Base-by-base conservation (phyloP, 2,113 vertebrate species). In the Gymnarchus niloticus region DNA sequence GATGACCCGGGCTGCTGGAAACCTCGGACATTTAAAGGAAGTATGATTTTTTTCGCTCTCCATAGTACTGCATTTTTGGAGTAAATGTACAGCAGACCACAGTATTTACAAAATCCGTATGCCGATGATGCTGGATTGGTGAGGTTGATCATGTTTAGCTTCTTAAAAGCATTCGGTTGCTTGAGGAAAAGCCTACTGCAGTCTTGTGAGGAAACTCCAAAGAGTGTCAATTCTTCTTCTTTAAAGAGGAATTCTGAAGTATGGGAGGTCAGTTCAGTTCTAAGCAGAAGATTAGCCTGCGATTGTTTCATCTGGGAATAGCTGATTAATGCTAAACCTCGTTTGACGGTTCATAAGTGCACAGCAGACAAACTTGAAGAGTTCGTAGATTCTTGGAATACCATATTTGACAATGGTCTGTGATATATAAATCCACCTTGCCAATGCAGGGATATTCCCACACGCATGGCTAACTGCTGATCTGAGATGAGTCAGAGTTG, bases 271-370 rank as follows among this genome's bases (percentile, higher is more conserved):
- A 91, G 87, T 28, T 1, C 88, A 88, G 89, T 93, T 93, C 92
- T 89, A 88, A 89, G 89, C 86, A 54, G 61, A 86, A 92, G 92
- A 94, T 92, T 92, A 91, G 89, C 87, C 88, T 78, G 85, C 80
- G 91, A 90, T 92, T 93, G 90, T 94, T 91, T 93, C 89, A 90
- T 89, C 87, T 88, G 88, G 85, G 87, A 87, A 86, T 84, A 85
- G 90, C 89, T 92, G 92, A 91, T 94, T 93, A 92, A 92, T 92
- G 90, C 89, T 89, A 90, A 91, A 93, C 86, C 92, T 90, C 88
- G 54, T 86, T 88, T 93, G 92, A 92, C 90, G 90, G 91, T 88
- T 90, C 87, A 89, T 90, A 91, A 92, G 92, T 90, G 90, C 92
- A 90, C 85, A 49, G 78, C 69, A 77, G 91, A 89, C 84, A 82